Base-by-base conservation (phyloP, 2,888 invertebrate species). In the Busseola fusca region DNA sequence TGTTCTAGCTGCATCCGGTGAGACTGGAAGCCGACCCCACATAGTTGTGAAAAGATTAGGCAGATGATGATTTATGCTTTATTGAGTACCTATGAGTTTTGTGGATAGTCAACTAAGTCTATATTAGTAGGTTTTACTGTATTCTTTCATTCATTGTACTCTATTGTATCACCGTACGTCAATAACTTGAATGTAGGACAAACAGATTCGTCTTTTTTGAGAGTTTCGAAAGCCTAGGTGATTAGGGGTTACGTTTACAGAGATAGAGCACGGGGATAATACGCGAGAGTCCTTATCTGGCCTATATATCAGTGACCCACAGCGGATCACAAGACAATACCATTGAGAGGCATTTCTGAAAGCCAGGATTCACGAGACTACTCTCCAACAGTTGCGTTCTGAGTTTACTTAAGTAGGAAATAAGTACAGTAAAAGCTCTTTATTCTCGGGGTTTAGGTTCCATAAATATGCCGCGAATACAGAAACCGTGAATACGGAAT, bases 251-350 rank as follows among this genome's bases (percentile, higher is more conserved):
- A 76, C 81, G 84, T 81, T 80, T 76, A 82, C 76, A 58, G 72
- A 84, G 86, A 89, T 88, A 86, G 82, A 82, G 84, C 85, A 86
- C 86, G 83, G 74, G 84, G 79, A 82, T 85, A 86, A 86, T 82
- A 82, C 81, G 81, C 74, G 72, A 82, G 80, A 77, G 74, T 82
- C 73, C 84, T 86, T 88, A 88, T 88, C 87, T 87, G 80, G 78
- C 82, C 84, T 81, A 81, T 78, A 83, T 81, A 86, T 85, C 84
- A 79, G 83, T 70, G 78, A 75, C 71, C 82, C 80, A 67, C 74
- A 68, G 54, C 72, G 80, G 81, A 74, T 79, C 74, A 80, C 79
- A 80, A 81, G 78, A 84, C 83, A 87, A 84, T 84, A 84, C 82
- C 75, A 76, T 84, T 80, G 80, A 82, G 82, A 78, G 82, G 72